Conservation (phyloP, 2,888 invertebrate species). For the Scelioninae gen. 2 region DNA sequence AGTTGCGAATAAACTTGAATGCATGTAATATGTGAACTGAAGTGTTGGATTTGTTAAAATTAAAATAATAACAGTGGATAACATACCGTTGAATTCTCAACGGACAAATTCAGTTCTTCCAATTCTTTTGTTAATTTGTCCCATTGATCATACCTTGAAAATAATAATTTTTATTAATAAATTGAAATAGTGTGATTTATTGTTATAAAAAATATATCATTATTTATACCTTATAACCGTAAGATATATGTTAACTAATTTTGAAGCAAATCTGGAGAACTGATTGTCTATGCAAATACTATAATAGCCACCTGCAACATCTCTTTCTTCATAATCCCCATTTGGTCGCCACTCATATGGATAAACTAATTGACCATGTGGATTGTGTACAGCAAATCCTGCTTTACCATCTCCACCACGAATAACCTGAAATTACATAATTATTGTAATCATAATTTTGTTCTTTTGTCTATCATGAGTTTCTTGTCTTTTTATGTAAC, state of each 20-base stretch:
- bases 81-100: conserved; percentile 92
- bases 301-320: conserved; percentile 89
- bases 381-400: conserved; percentile 92
- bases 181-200: neutral
- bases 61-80: neutral
- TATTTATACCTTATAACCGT: conserved; percentile 84
- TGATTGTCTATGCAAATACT: conserved; percentile 95
- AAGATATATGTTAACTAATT: conserved; percentile 91
- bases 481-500: no score
- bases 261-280: conserved; percentile 92
- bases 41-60: no score
- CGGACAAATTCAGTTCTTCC: conserved; percentile 89
- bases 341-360: conserved; percentile 94
- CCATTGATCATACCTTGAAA: conserved; percentile 90
- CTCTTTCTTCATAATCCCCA: conserved; percentile 91
- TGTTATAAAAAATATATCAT: neutral
- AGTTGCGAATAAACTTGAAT: no score
- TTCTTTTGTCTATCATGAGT: no score
- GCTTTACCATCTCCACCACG: conserved; percentile 96
- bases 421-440: conserved; percentile 80
- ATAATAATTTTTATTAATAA: no score
- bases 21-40: no score
- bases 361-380: conserved; percentile 88
- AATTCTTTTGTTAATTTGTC: conserved; percentile 93
- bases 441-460: no score